A percentile compares a stretch with the other conserved stretches of the same genome.
phyloP scores from a whole-genome alignment of 2,113 vertebrate genomes.

The Mustela lutreola region DNA sequence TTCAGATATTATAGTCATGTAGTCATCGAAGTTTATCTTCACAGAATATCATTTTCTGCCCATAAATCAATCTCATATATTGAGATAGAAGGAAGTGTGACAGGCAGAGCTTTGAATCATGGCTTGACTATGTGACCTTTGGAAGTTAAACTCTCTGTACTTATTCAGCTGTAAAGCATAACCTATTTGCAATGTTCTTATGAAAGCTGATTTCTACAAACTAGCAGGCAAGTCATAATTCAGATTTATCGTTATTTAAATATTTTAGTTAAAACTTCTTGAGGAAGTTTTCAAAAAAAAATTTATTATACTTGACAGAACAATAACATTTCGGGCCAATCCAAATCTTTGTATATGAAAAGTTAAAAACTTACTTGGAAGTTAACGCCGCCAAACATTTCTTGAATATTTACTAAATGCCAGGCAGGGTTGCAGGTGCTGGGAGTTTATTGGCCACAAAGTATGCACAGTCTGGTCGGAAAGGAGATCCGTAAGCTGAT shows the following conservation, averaged over 20 bases:
- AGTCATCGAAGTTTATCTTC: conserved; percentile 17
- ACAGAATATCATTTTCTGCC: not conserved
- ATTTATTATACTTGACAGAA: not conserved
- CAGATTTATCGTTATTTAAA: not conserved
- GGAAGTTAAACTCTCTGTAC: not conserved
- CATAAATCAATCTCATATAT: not conserved
- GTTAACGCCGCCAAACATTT: not conserved
- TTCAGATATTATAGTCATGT: not conserved
- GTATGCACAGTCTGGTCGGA: not conserved
- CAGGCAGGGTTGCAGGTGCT: not conserved
- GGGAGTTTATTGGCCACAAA: not conserved
- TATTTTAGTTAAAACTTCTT: not conserved
- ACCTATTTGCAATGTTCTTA: not conserved
- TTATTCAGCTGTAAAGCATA: not conserved
- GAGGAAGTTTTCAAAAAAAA: not conserved
- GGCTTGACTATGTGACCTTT: not conserved
- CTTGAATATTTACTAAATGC: not conserved
- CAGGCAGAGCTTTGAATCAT: not conserved
- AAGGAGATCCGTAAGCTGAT: not conserved
- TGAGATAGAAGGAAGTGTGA: not conserved
- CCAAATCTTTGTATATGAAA: not conserved
- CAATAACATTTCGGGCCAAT: not conserved
- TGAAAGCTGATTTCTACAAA: not conserved
- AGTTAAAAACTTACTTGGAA: not conserved
- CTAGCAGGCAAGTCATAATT: not conserved